Conservation (phyloP, 1,140 invertebrate species). For the Centruroides vittatus region DNA sequence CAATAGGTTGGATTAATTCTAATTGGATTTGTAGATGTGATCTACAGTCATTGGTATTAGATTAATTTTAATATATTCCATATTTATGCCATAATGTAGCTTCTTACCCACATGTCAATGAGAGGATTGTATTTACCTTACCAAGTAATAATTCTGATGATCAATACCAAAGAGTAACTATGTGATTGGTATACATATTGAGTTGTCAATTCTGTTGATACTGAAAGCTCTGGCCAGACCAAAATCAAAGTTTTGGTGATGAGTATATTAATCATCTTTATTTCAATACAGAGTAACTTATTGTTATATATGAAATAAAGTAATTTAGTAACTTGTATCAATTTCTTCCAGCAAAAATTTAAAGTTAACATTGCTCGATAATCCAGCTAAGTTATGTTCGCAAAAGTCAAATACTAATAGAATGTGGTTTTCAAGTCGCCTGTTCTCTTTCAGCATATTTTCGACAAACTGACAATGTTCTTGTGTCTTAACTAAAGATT, state of each 20-base stretch:
- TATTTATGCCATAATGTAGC: slow-evolving; percentile 99
- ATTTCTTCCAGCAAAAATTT: slow-evolving; percentile 95
- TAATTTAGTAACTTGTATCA: slow-evolving; percentile 83
- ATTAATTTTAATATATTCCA: slow-evolving; percentile 45
- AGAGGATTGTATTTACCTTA: slow-evolving; percentile 89
- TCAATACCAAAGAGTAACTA: slow-evolving; percentile 96
- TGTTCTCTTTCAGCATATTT: slow-evolving; percentile 67
- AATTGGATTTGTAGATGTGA: too few species aligned
- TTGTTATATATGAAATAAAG: slow-evolving; percentile 95
- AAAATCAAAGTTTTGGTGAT: slow-evolving; percentile 91
- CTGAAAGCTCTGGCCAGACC: slow-evolving; percentile 83
- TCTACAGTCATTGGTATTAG: too few species aligned
- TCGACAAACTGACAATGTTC: slow-evolving; percentile 86
- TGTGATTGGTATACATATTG: slow-evolving; percentile 90
- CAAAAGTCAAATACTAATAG: slow-evolving; percentile 96
- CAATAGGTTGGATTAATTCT: too few species aligned
- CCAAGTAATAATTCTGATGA: slow-evolving; percentile 78
- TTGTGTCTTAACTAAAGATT: slow-evolving; percentile 47
- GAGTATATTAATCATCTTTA: slow-evolving; percentile 98
- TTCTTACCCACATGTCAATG: slow-evolving; percentile 96
- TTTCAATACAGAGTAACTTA: slow-evolving; percentile 68
- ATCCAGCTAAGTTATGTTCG: slow-evolving; percentile 94
- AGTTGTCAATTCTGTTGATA: slow-evolving; percentile 62
- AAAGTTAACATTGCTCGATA: slow-evolving; percentile 89
- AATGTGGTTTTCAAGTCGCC: slow-evolving; percentile 68